Evolutionary conservation across 2,797 vertebrate genomes (phyloP).

Genomic region (Discoglossus pictus): DNA sequence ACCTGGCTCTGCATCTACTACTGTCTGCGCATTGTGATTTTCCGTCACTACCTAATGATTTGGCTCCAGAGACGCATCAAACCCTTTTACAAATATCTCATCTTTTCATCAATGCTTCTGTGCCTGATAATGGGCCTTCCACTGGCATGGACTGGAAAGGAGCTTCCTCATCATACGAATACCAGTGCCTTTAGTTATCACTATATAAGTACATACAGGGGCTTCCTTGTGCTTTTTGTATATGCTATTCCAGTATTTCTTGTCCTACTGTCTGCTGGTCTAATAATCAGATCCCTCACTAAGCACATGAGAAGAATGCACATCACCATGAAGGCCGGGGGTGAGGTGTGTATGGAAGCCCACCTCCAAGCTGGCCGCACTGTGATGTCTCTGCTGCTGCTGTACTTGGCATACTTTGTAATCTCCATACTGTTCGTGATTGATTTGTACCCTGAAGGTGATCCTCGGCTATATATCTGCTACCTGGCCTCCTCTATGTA

Average conservation of each 20-base stretch:
- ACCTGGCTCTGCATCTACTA: constrained; percentile 28
- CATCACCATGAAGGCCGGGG: neutral
- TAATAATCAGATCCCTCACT: constrained; percentile 20
- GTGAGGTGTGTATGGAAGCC: neutral
- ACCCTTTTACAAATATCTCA: neutral
- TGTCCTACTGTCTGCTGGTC: neutral
- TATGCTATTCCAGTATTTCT: constrained; percentile 6
- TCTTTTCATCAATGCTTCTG: neutral
- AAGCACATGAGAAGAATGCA: constrained; percentile 6
- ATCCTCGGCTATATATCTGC: neutral
- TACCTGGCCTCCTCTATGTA: neutral
- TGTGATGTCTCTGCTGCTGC: neutral
- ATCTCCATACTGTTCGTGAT: neutral
- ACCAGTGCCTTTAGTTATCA: neutral
- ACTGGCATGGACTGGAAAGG: neutral
- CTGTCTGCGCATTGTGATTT: constrained; percentile 23
- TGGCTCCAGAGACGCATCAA: neutral
- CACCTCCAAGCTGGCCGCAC: constrained; percentile 10
- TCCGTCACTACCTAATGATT: neutral
- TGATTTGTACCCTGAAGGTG: neutral
- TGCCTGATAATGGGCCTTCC: constrained; percentile 19
- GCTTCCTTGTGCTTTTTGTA: neutral
- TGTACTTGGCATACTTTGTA: constrained; percentile 14
- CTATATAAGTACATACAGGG: constrained; percentile 9
- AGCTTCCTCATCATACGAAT: accelerated